phyloP scores from a whole-genome alignment of 2,888 invertebrate genomes.

The Clostera curtula region DNA sequence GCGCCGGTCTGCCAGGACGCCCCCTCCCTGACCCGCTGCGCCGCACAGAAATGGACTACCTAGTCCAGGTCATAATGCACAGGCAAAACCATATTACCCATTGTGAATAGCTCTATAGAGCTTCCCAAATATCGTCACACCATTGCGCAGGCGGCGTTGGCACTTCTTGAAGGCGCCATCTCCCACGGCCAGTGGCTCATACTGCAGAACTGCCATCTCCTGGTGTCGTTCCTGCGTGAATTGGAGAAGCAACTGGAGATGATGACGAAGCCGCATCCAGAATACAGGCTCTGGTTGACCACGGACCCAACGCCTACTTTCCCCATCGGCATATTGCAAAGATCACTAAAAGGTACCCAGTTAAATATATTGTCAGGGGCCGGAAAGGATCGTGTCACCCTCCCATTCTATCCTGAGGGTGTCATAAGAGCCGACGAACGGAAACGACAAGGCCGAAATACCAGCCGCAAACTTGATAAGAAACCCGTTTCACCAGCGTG shows the following conservation, averaged over 20 bases:
- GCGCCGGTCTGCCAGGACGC: too few species aligned
- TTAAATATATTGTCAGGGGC: neutral
- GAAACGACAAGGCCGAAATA: too few species aligned
- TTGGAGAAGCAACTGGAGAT: conserved; percentile 90
- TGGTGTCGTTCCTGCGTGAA: conserved; percentile 84
- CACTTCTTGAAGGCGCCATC: conserved; percentile 79
- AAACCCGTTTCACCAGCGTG: too few species aligned
- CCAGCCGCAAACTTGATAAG: too few species aligned
- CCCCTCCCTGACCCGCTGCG: too few species aligned
- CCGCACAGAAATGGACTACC: too few species aligned
- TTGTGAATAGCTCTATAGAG: too few species aligned
- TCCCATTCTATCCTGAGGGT: conserved; percentile 9
- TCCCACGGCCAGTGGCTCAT: conserved; percentile 92
- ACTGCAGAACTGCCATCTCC: conserved; percentile 93
- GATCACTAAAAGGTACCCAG: conserved; percentile 86
- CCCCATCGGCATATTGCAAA: conserved; percentile 91
- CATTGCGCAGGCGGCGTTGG: conserved; percentile 78
- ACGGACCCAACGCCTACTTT: conserved; percentile 91
- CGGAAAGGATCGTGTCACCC: neutral
- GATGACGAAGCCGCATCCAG: conserved; percentile 87
- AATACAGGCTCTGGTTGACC: conserved; percentile 94
- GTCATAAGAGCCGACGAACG: too few species aligned
- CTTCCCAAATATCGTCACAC: neutral
- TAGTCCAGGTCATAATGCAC: too few species aligned
- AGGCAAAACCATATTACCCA: too few species aligned